phyloP scores from a whole-genome alignment of 2,113 vertebrate species.

The Tautogolabrus adspersus region DNA sequence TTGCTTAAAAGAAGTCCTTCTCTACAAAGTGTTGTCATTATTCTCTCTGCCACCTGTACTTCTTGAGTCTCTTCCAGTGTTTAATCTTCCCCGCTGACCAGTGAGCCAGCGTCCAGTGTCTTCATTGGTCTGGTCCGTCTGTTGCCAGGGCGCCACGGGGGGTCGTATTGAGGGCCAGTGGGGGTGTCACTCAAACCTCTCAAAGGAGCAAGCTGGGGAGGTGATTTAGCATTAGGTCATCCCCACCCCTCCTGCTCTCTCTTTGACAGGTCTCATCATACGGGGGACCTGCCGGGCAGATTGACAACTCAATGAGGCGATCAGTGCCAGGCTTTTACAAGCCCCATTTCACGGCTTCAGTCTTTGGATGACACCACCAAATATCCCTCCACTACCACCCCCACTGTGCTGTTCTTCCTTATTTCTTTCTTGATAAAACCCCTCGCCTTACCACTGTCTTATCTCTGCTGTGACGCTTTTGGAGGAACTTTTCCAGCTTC shows the following conservation, averaged over 20 bases:
- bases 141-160: slow-evolving; percentile 50
- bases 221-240: slow-evolving; percentile 71
- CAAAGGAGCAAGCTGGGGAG: slow-evolving; percentile 47
- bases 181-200: slow-evolving; percentile 64
- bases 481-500: background rate
- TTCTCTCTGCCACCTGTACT: slow-evolving; percentile 8
- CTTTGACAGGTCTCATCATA: slow-evolving; percentile 66
- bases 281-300: slow-evolving; percentile 65
- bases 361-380: slow-evolving; percentile 56
- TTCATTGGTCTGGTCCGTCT: slow-evolving; percentile 34
- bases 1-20: background rate
- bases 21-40: background rate
- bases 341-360: slow-evolving; percentile 69
- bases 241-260: slow-evolving; percentile 49
- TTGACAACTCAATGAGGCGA: slow-evolving; percentile 78
- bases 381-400: slow-evolving; percentile 14
- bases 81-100: slow-evolving; percentile 28
- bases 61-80: slow-evolving; percentile 21
- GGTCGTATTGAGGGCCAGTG: slow-evolving; percentile 37
- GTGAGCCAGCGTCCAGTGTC: slow-evolving; percentile 11
- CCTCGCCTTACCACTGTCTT: slow-evolving; percentile 11
- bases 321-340: slow-evolving; percentile 59
- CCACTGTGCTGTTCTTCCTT: slow-evolving; percentile 15
- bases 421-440: slow-evolving; percentile 1
- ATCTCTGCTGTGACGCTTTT: slow-evolving; percentile 16